Conservation (phyloP, 1,140 invertebrate genomes). For the Octopus bimaculoides region DNA sequence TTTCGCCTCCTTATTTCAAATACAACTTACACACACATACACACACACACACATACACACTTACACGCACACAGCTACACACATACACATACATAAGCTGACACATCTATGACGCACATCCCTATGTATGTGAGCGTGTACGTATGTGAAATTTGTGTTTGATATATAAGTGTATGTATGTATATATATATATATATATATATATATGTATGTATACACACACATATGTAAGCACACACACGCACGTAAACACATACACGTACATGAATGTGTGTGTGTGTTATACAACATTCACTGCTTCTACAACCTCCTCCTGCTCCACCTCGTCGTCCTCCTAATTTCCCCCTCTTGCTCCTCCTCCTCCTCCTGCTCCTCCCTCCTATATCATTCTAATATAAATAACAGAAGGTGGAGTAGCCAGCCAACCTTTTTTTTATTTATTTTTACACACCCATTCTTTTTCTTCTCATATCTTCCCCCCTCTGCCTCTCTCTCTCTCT, state of each 20-base stretch:
- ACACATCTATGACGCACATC: too few relatives aligned
- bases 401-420: not conserved
- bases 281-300: not conserved
- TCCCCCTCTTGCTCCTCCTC: not conserved
- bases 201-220: too few relatives aligned
- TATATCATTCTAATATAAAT: not conserved
- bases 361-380: not conserved
- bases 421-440: not conserved
- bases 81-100: too few relatives aligned
- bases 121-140: too few relatives aligned
- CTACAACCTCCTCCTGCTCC: not conserved
- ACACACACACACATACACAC: too few relatives aligned
- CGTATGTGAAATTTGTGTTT: too few relatives aligned
- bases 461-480: not conserved
- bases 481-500: slow-evolving; percentile 7
- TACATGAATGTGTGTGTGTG: not conserved
- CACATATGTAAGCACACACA: not conserved
- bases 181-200: too few relatives aligned
- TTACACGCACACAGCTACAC: too few relatives aligned
- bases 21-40: too few relatives aligned
- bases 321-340: not conserved
- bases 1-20: too few relatives aligned
- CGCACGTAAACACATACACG: not conserved
- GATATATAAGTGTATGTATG: too few relatives aligned
- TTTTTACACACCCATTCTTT: not conserved